These are phyloP conservation scores for Bombyx mandarina DNA, from an alignment of 1,140 invertebrate genomes.

Conservation along the genomic window DNA sequence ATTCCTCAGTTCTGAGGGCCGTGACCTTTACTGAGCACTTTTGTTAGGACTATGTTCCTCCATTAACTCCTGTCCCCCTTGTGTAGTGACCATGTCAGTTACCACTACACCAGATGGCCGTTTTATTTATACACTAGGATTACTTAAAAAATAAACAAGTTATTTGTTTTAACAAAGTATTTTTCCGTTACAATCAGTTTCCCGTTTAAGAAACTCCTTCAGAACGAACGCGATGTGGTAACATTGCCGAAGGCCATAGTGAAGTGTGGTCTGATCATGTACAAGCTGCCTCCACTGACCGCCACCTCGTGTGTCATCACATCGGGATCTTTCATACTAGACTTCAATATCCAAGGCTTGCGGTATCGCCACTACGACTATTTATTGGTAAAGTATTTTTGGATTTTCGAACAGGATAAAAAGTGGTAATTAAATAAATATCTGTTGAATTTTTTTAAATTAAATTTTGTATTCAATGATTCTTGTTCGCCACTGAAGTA, in stretches of 20 bases:
- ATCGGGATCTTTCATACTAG: slow-evolving; percentile 57
- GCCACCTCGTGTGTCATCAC: slow-evolving; percentile 51
- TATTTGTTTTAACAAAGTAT: too few relatives aligned
- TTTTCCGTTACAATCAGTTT: slow-evolving; percentile 26
- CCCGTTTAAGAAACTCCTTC: slow-evolving; percentile 52
- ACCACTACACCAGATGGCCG: too few relatives aligned
- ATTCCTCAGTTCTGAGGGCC: too few relatives aligned
- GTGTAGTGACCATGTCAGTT: too few relatives aligned
- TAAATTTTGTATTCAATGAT: too few relatives aligned
- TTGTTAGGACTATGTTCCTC: too few relatives aligned
- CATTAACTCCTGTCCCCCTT: too few relatives aligned
- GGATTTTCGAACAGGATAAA: neutral
- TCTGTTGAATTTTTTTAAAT: neutral
- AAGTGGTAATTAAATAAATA: neutral
- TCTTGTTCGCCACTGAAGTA: too few relatives aligned
- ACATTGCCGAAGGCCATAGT: slow-evolving; percentile 53
- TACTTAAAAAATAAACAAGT: too few relatives aligned
- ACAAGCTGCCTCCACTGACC: slow-evolving; percentile 54
- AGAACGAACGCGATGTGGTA: slow-evolving; percentile 40
- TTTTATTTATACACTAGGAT: too few relatives aligned
- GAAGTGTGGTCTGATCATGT: slow-evolving; percentile 54
- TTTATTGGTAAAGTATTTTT: slow-evolving; percentile 35
- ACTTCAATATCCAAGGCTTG: slow-evolving; percentile 60
- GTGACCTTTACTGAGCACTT: too few relatives aligned
- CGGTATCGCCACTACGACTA: slow-evolving; percentile 53